Conservation (phyloP, 2,888 invertebrate species). For the Phalangium opilio region DNA sequence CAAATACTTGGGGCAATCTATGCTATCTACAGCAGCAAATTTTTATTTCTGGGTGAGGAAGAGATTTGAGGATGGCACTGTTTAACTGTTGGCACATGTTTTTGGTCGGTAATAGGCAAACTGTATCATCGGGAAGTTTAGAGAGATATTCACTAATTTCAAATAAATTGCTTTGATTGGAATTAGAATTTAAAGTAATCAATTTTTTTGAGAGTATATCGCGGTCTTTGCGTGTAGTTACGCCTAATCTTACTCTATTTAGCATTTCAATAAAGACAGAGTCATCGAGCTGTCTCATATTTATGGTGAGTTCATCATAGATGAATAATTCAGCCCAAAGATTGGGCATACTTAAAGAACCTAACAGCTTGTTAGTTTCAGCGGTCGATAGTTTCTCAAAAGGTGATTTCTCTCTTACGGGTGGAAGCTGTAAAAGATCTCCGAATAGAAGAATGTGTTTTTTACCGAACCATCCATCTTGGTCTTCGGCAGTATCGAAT, state of each 20-base stretch:
- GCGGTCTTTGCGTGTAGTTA: no score
- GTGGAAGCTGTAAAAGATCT: slow-evolving; percentile 6
- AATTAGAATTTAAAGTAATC: no score
- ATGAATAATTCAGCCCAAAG: background rate
- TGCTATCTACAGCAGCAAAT: background rate
- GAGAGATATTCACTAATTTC: no score
- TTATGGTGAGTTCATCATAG: background rate
- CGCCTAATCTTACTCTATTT: background rate
- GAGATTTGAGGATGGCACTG: no score
- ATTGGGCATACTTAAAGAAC: background rate
- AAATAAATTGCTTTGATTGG: no score
- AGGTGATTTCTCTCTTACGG: background rate
- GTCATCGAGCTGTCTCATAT: background rate
- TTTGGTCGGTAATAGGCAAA: background rate
- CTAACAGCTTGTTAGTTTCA: slow-evolving; percentile 1
- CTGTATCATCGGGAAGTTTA: background rate
- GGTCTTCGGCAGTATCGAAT: slow-evolving; percentile 2
- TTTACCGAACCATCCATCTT: slow-evolving; percentile 9
- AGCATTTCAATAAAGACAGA: background rate
- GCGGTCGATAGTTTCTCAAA: background rate
- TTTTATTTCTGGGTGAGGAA: no score
- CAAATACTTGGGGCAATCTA: background rate
- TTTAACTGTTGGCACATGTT: background rate
- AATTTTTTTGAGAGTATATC: no score
- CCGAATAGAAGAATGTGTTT: slow-evolving; percentile 5